phyloP scores from a whole-genome alignment of 2,888 invertebrate genomes.

The Ormyrus thymus region DNA sequence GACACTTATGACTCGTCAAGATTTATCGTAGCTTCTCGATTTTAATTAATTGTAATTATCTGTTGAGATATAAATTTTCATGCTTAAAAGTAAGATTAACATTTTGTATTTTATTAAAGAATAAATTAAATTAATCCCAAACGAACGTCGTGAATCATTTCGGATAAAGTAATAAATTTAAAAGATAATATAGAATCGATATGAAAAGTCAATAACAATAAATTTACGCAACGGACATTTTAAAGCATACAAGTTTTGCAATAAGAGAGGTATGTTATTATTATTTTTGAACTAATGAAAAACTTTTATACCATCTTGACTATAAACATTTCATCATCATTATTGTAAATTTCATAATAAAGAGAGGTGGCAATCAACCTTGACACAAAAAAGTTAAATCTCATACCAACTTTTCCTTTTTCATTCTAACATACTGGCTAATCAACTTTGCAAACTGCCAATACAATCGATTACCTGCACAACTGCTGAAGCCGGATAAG shows the following conservation, averaged over 20 bases:
- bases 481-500: slow-evolving; percentile 16
- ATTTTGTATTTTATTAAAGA: slow-evolving; percentile 10
- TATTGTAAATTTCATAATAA: slow-evolving; percentile 34
- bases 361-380: slow-evolving; percentile 34
- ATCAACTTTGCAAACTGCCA: slow-evolving; percentile 33
- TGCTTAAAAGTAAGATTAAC: slow-evolving; percentile 7
- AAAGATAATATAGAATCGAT: slow-evolving; percentile 23
- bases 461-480: slow-evolving; percentile 38
- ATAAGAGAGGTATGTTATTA: no score
- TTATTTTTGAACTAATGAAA: no score
- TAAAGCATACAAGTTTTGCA: neutral
- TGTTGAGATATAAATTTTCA: slow-evolving; percentile 9
- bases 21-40: slow-evolving; percentile 20
- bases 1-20: slow-evolving; percentile 12
- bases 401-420: slow-evolving; percentile 21
- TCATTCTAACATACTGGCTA: slow-evolving; percentile 12
- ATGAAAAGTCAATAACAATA: slow-evolving; percentile 7
- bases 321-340: slow-evolving; percentile 8
- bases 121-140: slow-evolving; percentile 4
- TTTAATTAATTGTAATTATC: slow-evolving; percentile 25
- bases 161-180: slow-evolving; percentile 14
- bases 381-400: slow-evolving; percentile 41
- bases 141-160: neutral
- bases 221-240: neutral
- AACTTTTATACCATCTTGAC: neutral